Evolutionary conservation across 2,113 vertebrate species (phyloP).

Genomic region (Neoarius graeffei): DNA sequence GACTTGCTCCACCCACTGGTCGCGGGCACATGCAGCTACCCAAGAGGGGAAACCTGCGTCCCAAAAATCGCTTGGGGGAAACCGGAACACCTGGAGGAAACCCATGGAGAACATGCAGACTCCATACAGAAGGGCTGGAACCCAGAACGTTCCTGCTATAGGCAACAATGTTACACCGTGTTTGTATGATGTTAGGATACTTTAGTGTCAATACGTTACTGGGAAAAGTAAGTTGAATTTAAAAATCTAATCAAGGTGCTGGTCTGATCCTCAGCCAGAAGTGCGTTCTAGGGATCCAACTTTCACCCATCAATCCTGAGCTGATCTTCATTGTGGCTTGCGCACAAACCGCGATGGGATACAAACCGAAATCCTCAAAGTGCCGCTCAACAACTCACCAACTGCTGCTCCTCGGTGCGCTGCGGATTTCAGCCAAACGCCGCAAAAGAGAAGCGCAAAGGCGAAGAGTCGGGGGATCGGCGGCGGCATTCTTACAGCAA

Average conservation of each 20-base stretch:
- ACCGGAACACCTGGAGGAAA: too few relatives aligned
- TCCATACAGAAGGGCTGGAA: too few relatives aligned
- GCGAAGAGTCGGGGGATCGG: constrained; percentile 28
- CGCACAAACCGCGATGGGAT: not conserved
- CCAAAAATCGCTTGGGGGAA: too few relatives aligned
- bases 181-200: not conserved
- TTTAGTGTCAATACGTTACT: not conserved
- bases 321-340: not conserved
- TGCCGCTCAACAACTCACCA: constrained; percentile 26
- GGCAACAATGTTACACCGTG: too few relatives aligned
- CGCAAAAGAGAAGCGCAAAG: constrained; percentile 29
- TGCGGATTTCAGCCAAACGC: constrained; percentile 19
- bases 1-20: too few relatives aligned
- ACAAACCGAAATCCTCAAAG: not conserved
- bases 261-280: not conserved
- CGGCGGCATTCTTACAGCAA: constrained; percentile 57
- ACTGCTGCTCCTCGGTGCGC: constrained; percentile 13
- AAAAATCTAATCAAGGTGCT: not conserved
- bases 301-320: not conserved
- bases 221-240: not conserved
- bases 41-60: too few relatives aligned
- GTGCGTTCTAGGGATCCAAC: too few relatives aligned
- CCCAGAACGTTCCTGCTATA: too few relatives aligned
- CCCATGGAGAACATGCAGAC: too few relatives aligned
- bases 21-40: too few relatives aligned